These are phyloP conservation scores for Apamea anceps DNA, from an alignment of 2,888 invertebrate genomes.

Conservation along the genomic window DNA sequence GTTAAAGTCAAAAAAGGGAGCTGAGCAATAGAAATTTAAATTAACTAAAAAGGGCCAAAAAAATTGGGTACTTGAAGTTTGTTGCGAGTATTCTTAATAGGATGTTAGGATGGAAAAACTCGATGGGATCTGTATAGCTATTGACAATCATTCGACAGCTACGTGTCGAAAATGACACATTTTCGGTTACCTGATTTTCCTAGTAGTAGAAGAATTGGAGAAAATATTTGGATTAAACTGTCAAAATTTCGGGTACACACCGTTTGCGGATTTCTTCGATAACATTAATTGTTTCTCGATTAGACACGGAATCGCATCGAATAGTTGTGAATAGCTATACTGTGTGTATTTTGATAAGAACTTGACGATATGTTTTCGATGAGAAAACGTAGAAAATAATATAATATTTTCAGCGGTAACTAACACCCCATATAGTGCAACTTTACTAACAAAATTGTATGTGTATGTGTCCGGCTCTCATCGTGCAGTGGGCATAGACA, in stretches of 20 bases:
- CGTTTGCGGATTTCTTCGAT: neutral
- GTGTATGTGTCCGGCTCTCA: constrained; percentile 31
- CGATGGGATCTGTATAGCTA: neutral
- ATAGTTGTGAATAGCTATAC: neutral
- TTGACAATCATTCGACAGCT: neutral
- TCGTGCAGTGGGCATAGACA: constrained; percentile 86
- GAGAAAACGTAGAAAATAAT: neutral
- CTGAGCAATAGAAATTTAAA: constrained; percentile 26
- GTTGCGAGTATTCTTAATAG: neutral
- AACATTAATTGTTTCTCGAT: neutral
- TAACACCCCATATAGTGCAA: neutral
- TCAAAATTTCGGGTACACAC: neutral
- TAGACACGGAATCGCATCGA: neutral
- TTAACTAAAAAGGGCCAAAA: neutral
- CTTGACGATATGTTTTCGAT: neutral
- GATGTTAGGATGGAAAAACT: neutral
- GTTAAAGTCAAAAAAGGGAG: constrained; percentile 31
- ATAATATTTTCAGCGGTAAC: neutral
- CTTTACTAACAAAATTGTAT: constrained; percentile 26
- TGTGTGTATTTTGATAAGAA: neutral
- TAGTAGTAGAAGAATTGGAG: no score
- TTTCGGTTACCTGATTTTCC: no score
- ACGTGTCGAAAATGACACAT: neutral
- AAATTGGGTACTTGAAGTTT: no score
- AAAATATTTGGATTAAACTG: neutral